Evolutionary conservation across 2,797 vertebrate genomes (phyloP), one percentile per base, ranked within the genome.

Genomic region (Bradypodion pumilum): DNA sequence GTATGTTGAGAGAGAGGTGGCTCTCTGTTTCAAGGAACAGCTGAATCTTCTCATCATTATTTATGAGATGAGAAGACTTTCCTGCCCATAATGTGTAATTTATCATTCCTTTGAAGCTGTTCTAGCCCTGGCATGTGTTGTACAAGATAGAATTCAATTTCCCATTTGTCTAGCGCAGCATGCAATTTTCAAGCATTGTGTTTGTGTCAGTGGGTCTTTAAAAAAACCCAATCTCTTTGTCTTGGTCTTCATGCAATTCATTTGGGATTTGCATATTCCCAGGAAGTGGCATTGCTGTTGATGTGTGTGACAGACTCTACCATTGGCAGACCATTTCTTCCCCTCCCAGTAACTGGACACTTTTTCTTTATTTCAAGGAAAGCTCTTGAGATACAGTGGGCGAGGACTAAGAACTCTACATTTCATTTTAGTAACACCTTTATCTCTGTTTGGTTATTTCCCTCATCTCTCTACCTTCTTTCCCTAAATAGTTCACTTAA

Each of bases 141-240:
- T 89, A 27, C 46, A 85, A 46, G 87, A 92, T 79, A 6, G 8
- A 85, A 89, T 86, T 89, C n/a, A 89, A 75, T 90, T 92, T 92
- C 66, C 86, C 84, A 68, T 81, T 88, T 76, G 63, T 40, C 75
- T 42, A 16, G 7, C 56, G 3, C 12, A 35, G 82, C 8, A 81
- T 40, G 15, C 1, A 87, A 19, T 87, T 92, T 91, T 88, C 86
- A 88, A 62, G 10, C 74, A 90, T 92, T 90, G 9, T 85, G 25
- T 93, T 88, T 79, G 78, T 82, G 23, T 86, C 80, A 85, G 52
- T 13, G 78, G 32, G 29, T 74, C 74, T 91, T 87, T 84, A 87
- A 92, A 88, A 35, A 1, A n/a, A n/a, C n/a, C n/a, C 27, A 90
- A 90, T 88, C 77, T 70, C 25, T 91, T 90, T 87, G 5, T 46